Base-by-base conservation (phyloP, 1,140 invertebrate genomes). In the Phymorhynchus buccinoides region DNA sequence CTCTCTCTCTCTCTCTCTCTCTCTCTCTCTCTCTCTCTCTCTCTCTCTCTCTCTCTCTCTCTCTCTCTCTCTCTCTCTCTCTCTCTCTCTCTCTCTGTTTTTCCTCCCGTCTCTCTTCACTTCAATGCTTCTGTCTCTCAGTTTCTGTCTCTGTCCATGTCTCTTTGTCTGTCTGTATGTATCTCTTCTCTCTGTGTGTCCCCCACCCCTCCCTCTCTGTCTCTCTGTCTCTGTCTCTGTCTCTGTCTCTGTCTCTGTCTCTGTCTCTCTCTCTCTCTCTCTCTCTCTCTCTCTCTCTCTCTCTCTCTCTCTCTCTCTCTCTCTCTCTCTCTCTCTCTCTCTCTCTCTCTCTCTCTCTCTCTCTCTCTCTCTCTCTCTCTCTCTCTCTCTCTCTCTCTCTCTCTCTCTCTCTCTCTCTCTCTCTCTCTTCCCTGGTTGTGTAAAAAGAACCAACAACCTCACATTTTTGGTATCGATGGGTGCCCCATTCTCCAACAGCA, bases 401-500 rank as follows among this genome's bases (percentile, higher is more conserved):
- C 35, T 77, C 41, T 41, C 41, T 77, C 18, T 77, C 22, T 41
- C 37, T 42, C n/a, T 39, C 35, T 41, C n/a, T 39, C 75, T 77
- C 41, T 77, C 37, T 77, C 18, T 77, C 1, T 18, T 77, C 22
- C 27, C 37, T 39, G 35, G 1, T 6, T 77, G 6, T 39, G 35
- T 16, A 79, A 4, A 22, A 79, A 0, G 32, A 78, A n/a, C 42
- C 27, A 22, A 2, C 39, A 94, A n/a, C n/a, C 95, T 95, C 93
- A 96, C 96, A 93, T 99, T 99, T 92, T 97, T 96, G 85, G 96
- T 95, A 91, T 99, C 97, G 66, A 99, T 96, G 79, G 95, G 95
- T 27, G 97, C 96, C n/a, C 97, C 97, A 89, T 97, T 96, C 90
- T 99, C 98, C 0, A 99, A 96, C 80, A 99, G 94, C 87, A 98